A percentile compares a stretch with the other conserved stretches of the same genome.
phyloP scores from a whole-genome alignment of 2,888 invertebrate genomes.

The Microctonus brassicae region DNA sequence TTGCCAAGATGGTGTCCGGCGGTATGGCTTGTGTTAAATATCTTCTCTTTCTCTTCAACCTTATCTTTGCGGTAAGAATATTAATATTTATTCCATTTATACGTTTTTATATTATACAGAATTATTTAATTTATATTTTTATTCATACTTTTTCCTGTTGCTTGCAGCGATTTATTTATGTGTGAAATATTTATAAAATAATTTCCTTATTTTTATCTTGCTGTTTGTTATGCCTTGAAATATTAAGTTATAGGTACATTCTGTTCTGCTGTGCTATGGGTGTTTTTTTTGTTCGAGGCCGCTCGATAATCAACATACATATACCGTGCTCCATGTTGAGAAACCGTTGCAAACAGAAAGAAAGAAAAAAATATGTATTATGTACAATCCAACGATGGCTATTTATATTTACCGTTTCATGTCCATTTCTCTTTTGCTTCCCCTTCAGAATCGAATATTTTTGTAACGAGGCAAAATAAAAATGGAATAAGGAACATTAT shows the following conservation, averaged over 20 bases:
- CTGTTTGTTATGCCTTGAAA: neutral
- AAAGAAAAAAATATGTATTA: neutral
- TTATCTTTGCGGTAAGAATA: conserved; percentile 86
- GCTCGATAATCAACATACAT: conserved; percentile 34
- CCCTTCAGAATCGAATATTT: too few species aligned
- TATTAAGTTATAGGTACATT: too few species aligned
- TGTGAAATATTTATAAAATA: too few species aligned
- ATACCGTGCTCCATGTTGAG: neutral
- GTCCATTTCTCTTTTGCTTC: too few species aligned
- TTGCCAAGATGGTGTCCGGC: conserved; percentile 79
- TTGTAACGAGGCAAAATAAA: too few species aligned
- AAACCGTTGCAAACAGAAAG: conserved; percentile 17
- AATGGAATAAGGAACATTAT: too few species aligned
- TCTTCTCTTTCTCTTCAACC: conserved; percentile 88
- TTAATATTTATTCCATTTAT: neutral
- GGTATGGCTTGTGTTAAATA: conserved; percentile 92
- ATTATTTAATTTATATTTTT: neutral
- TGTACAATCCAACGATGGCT: neutral
- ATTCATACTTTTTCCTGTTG: neutral
- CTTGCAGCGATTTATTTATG: neutral
- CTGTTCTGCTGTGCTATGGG: neutral
- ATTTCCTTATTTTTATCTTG: neutral
- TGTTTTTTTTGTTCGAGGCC: conserved; percentile 28
- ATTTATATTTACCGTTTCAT: neutral
- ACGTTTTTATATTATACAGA: neutral